Evolutionary conservation across 2,888 invertebrate species (phyloP), one percentile per base, ranked within the genome.

Genomic region (Cyaniris semiargus): DNA sequence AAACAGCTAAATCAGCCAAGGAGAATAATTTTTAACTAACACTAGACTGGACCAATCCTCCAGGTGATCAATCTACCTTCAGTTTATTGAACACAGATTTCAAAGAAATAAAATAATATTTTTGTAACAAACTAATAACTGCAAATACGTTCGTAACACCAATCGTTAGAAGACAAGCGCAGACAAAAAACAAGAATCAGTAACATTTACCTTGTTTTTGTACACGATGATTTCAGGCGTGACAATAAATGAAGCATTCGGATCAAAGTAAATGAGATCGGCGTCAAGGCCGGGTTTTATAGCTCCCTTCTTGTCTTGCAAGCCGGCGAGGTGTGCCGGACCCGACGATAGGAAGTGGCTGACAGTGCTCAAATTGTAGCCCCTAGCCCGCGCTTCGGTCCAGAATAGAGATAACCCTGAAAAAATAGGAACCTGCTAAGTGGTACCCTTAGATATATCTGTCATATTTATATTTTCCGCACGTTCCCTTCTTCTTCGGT

Each of bases 221-320:
- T 96, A 95, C 31, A 94, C 89, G 80, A 96, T 95, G 48, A 92
- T 92, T 18, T 95, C 94, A 77, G 94, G 87, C 23, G 91, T 90
- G 31, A 96, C 95, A 75, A 88, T 87, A 82, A 96, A 95, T 53
- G 93, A 91, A 66, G 94, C 94, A 6, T 96, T 95, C 1, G 96
- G 96, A 87, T 96, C 94, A 93, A 96, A 97, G 80, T 96, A 94
- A 75, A 97, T 95, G 76, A 97, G 94, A 86, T 97, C 97, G 0
- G 96, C 97, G 83, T 97, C 96, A 77, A 94, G 94, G 18, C 96
- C 96, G 4, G 92, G 92, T 76, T 89, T 89, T 75, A 97, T 87
- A 78, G 94, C 90, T 0, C 96, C 96, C 86, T 97, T 97, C 8
- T 88, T 86, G 23, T 91, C 83, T 70, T 95, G 91, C 56, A 97